Evolutionary conservation across 2,113 vertebrate species (phyloP).

Genomic region (Tricholaema leucomelas): DNA sequence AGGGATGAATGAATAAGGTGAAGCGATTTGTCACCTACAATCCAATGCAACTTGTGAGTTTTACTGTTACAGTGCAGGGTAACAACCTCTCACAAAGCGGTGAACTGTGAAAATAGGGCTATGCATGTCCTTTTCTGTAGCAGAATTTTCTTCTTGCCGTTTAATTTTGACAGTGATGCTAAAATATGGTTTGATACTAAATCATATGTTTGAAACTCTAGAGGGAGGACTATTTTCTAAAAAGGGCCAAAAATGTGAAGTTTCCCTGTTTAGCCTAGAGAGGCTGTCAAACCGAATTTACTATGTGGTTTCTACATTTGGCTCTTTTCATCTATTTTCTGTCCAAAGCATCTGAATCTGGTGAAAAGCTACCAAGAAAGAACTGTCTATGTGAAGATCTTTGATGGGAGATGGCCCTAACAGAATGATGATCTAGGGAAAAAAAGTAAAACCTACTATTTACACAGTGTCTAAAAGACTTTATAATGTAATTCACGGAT

Average conservation of each 20-base stretch:
- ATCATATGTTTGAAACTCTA: background rate
- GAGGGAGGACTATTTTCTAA: background rate
- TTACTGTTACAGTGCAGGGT: background rate
- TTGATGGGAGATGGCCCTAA: background rate
- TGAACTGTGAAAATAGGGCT: conserved; percentile 18
- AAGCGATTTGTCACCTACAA: conserved; percentile 50
- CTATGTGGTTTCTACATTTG: background rate
- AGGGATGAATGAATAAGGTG: conserved; percentile 46
- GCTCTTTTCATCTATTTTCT: background rate
- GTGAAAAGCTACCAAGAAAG: background rate
- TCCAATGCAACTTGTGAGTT: conserved; percentile 39
- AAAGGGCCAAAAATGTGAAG: background rate
- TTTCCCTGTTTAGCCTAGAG: background rate
- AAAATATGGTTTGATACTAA: background rate
- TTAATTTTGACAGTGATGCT: conserved; percentile 17
- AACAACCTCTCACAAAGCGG: background rate
- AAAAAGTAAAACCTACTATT: background rate
- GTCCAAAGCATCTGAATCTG: background rate
- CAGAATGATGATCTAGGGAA: background rate
- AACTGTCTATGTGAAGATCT: background rate
- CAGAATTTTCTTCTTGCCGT: background rate
- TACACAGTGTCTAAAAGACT: background rate
- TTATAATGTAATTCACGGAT: background rate
- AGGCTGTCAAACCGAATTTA: background rate
- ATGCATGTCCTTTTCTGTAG: background rate